Percentiles rank a stretch among this genome's conserved stretches.
Conservation (phyloP, 2,113 vertebrate species). For the Pantherophis guttatus region DNA sequence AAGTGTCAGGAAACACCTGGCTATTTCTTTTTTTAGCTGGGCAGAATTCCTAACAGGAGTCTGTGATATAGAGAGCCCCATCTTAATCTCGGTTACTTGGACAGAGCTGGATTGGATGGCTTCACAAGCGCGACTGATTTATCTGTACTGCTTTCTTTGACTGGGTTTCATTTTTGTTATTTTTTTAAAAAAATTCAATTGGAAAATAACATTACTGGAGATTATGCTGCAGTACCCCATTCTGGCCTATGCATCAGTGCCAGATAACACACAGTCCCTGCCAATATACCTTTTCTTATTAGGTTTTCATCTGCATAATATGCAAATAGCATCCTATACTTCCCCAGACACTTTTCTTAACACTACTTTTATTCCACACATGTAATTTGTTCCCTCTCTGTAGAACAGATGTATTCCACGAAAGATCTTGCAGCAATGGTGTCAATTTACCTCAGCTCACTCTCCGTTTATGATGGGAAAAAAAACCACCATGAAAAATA, state of each 20-base stretch:
- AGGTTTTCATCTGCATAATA: slow-evolving; percentile 71
- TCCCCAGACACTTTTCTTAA: slow-evolving; percentile 60
- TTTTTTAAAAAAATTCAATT: slow-evolving; percentile 52
- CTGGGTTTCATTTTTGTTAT: slow-evolving; percentile 32
- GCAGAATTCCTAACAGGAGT: slow-evolving; percentile 46
- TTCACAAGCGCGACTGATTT: slow-evolving; percentile 56
- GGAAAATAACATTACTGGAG: slow-evolving; percentile 63
- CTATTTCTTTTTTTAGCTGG: slow-evolving; percentile 34
- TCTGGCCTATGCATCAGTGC: slow-evolving; percentile 51
- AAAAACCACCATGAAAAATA: slow-evolving; percentile 28
- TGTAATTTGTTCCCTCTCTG: slow-evolving; percentile 57
- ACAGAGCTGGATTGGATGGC: slow-evolving; percentile 16
- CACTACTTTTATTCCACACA: slow-evolving; percentile 61
- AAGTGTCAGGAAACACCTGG: slow-evolving; percentile 51
- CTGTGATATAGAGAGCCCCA: slow-evolving; percentile 34
- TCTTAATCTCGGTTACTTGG: slow-evolving; percentile 52
- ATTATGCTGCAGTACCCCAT: slow-evolving; percentile 61
- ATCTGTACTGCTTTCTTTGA: slow-evolving; percentile 47
- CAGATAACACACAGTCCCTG: slow-evolving; percentile 62
- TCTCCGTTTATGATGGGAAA: slow-evolving; percentile 52
- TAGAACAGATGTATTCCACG: slow-evolving; percentile 62
- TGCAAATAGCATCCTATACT: slow-evolving; percentile 61
- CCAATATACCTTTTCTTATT: slow-evolving; percentile 69
- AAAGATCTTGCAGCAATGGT: slow-evolving; percentile 60
- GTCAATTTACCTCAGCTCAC: slow-evolving; percentile 21